Conservation (phyloP, 2,888 invertebrate species). For the Toxonevra muliebris region DNA sequence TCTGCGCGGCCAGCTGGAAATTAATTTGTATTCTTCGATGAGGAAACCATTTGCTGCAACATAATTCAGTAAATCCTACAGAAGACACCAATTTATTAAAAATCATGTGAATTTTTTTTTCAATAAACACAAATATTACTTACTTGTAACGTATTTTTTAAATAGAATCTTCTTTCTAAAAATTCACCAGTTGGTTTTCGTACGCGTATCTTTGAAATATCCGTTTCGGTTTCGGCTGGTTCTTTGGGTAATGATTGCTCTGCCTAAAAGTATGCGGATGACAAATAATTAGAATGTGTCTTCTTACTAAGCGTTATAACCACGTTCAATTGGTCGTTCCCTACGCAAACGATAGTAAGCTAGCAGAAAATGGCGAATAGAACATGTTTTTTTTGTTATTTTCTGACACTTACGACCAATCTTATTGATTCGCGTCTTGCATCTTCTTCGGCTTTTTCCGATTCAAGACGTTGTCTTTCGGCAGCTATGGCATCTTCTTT, state of each 20-base stretch:
- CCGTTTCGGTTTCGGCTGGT: conserved; percentile 70
- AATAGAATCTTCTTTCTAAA: conserved; percentile 79
- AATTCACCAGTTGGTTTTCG: conserved; percentile 81
- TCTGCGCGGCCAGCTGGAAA: conserved; percentile 93
- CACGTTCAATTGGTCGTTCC: too few relatives aligned
- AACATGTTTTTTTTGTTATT: too few relatives aligned
- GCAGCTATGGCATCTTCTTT: conserved; percentile 74
- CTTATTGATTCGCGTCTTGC: conserved; percentile 77
- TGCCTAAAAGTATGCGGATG: conserved; percentile 59
- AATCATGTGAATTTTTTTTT: neutral
- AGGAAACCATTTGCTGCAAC: conserved; percentile 90
- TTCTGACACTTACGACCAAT: conserved; percentile 49
- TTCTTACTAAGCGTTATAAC: neutral
- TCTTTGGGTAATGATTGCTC: conserved; percentile 78
- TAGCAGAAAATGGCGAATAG: too few relatives aligned
- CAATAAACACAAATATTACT: conserved; percentile 18
- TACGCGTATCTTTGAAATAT: conserved; percentile 80
- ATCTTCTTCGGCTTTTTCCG: conserved; percentile 74
- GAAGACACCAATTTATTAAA: conserved; percentile 15
- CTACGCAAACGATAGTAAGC: too few relatives aligned
- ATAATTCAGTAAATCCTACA: conserved; percentile 80
- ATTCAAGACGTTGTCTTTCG: conserved; percentile 78
- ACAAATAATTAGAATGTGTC: neutral
- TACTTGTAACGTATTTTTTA: conserved; percentile 67
- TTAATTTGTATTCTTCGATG: conserved; percentile 85